Evolutionary conservation across 1,140 invertebrate genomes (phyloP).

Genomic region (Bilobella aurantiaca): DNA sequence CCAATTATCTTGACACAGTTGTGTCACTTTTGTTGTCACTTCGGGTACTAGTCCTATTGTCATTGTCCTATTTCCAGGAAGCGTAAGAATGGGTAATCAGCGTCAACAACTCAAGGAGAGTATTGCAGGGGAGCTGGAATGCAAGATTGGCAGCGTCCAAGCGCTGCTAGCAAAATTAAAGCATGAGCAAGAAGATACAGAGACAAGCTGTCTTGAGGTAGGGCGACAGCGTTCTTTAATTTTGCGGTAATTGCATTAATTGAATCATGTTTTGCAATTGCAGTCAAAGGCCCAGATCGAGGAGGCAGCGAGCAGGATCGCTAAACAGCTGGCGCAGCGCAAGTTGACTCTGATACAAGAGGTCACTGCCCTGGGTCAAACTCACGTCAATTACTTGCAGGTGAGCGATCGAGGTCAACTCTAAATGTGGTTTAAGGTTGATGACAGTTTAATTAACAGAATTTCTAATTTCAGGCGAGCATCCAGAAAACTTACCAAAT

Average conservation of each 20-base stretch:
- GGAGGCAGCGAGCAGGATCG: background rate
- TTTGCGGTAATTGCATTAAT: background rate
- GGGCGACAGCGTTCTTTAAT: background rate
- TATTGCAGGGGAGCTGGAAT: background rate
- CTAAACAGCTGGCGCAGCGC: background rate
- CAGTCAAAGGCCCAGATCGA: background rate
- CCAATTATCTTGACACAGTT: too few species aligned
- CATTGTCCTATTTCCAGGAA: background rate
- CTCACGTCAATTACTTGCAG: background rate
- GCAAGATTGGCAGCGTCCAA: background rate
- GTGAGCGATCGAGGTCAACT: background rate
- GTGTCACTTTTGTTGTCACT: too few species aligned
- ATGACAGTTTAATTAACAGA: too few species aligned
- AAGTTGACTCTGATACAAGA: background rate
- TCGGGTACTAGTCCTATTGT: background rate
- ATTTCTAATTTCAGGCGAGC: background rate
- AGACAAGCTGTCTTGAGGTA: background rate
- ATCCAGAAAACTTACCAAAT: background rate
- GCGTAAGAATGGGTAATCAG: background rate
- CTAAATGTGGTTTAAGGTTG: background rate
- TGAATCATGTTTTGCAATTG: background rate
- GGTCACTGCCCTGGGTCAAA: background rate
- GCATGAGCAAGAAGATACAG: background rate
- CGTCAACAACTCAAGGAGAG: constrained; percentile 1
- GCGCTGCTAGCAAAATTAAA: background rate